Evolutionary conservation across 2,113 vertebrate genomes (phyloP).

Genomic region (Athene noctua): DNA sequence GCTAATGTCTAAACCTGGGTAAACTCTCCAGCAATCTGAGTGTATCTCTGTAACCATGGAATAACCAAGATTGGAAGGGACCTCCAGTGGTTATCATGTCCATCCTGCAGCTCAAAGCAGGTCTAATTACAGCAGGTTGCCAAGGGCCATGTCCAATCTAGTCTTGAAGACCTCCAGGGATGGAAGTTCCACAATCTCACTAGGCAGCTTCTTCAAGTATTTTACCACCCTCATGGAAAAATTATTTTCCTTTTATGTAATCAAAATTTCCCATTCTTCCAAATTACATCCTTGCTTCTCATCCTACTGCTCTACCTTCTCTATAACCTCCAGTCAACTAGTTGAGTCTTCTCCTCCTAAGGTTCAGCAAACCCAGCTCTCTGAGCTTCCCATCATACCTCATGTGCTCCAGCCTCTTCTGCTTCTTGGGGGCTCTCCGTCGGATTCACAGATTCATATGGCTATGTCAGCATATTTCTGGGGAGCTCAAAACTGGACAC

Average conservation of each 20-base stretch:
- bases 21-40: not conserved
- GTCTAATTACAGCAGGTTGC: not conserved
- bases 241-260: not conserved
- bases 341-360: not conserved
- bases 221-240: not conserved
- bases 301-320: not conserved
- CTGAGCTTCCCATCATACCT: not conserved
- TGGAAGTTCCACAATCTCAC: not conserved
- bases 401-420: not conserved
- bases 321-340: not conserved
- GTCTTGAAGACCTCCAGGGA: not conserved
- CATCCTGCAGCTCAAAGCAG: not conserved
- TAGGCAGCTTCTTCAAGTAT: not conserved
- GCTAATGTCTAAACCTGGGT: not conserved
- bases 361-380: not conserved
- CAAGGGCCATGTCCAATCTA: fast-evolving
- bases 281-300: not conserved
- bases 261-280: not conserved
- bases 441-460: not conserved
- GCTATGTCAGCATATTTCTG: not conserved
- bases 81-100: fast-evolving
- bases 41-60: not conserved
- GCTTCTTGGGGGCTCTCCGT: not conserved
- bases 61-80: not conserved
- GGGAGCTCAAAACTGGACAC: not conserved